Evolutionary conservation across 2,113 vertebrate genomes (phyloP).

Genomic region (Ailurus styani): DNA sequence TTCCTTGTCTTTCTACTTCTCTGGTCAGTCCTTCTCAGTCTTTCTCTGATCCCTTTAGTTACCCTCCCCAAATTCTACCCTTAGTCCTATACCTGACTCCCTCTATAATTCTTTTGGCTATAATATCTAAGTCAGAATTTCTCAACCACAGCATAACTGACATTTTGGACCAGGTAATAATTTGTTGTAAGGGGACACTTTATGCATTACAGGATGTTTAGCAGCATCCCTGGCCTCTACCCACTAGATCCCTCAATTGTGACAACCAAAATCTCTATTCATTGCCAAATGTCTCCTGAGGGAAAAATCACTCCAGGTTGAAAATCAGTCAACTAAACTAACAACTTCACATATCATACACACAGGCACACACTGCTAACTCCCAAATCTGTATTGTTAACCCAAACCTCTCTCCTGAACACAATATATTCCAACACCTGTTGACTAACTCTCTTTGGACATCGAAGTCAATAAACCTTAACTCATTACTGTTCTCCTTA

Average conservation of each 20-base stretch:
- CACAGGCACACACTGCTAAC: neutral
- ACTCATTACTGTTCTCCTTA: neutral
- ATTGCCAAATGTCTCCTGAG: neutral
- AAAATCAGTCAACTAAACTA: neutral
- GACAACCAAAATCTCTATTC: neutral
- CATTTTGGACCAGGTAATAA: neutral
- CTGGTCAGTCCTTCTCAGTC: neutral
- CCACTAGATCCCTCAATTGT: neutral
- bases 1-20: neutral
- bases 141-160: neutral
- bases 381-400: neutral
- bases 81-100: neutral
- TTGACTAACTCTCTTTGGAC: neutral
- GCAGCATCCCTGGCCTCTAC: neutral
- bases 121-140: neutral
- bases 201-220: neutral
- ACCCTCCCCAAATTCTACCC: neutral
- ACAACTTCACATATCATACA: neutral
- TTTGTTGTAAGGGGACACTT: neutral
- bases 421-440: neutral
- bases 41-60: neutral
- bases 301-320: neutral
- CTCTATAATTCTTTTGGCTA: neutral
- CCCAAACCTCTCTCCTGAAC: neutral
- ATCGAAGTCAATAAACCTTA: conserved; percentile 14